A percentile compares a stretch with the other conserved stretches of the same genome.
Conservation (phyloP, 2,888 invertebrate genomes). For the Pollenia griseotomentosa region DNA sequence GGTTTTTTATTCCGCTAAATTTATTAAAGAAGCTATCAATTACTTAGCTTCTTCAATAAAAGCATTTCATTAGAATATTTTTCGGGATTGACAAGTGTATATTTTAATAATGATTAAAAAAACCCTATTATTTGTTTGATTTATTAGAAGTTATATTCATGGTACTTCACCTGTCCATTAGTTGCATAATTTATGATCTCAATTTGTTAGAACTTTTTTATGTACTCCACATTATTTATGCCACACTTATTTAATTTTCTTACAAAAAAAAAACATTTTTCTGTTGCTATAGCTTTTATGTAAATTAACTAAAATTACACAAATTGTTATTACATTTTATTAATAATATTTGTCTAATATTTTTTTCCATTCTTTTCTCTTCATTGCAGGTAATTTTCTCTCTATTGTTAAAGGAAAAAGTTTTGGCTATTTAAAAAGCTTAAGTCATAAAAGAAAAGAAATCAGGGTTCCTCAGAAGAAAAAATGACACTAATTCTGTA, state of each 20-base stretch:
- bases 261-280: neutral
- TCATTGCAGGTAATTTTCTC: conserved; percentile 70
- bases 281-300: conserved; percentile 28
- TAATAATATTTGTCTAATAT: conserved; percentile 39
- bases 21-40: no score
- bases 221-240: neutral
- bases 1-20: no score
- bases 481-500: conserved; percentile 45
- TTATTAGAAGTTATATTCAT: neutral
- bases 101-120: no score
- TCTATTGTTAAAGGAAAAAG: conserved; percentile 39
- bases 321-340: conserved; percentile 49
- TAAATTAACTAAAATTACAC: conserved; percentile 51
- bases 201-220: conserved; percentile 3
- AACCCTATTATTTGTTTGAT: neutral
- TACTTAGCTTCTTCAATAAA: no score
- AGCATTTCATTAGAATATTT: no score
- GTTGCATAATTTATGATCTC: neutral
- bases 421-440: conserved; percentile 39
- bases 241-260: neutral
- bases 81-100: no score
- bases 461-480: conserved; percentile 7
- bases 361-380: conserved; percentile 36
- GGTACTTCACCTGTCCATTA: neutral
- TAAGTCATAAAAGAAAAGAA: conserved; percentile 40